Base-by-base conservation (phyloP, 2,888 invertebrate genomes). In the Drosophila mettleri region DNA sequence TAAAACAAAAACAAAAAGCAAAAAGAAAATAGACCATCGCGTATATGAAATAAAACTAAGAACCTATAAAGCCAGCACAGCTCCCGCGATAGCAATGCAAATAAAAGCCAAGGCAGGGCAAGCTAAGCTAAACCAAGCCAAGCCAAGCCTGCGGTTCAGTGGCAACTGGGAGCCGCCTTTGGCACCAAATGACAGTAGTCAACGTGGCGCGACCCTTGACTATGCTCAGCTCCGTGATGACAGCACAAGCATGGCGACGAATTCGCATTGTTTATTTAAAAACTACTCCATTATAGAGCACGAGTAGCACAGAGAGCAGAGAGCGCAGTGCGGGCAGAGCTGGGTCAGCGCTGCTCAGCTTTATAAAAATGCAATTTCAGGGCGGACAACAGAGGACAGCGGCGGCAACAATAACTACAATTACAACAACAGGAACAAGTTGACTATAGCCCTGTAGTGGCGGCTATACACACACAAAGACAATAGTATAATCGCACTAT, bases 301-400 rank as follows among this genome's bases (percentile, higher is more conserved):
- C 55, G 58, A 46, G 55, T n/a, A 55, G 18, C 14, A 14, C 18
- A 3, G 31, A 20, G 18, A 9, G 20, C 10, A 18, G n/a, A n/a
- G 27, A 3, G 16, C 3, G n/a, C 2, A 3, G 16, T 4, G n/a
- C 2, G 43, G 9, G 16, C 10, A 1, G 45, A 5, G 31, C 2
- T 14, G 31, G 49, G 49, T 49, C 69, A 29, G 46, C 29, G 39
- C 54, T 71, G 72, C 61, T 77, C 76, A 71, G 75, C 79, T 81
- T 81, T 81, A 81, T 80, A 80, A 80, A 80, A 80, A 80, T 80
- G 79, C 80, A 80, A 80, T 80, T 80, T 76, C 71, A 65, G 68
- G 53, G 70, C 64, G 78, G 72, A 73, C 78, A 78, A 54, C 78
- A 41, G 63, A 53, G 61, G 57, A 61, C 43, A 60, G 41, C 29